phyloP scores from a whole-genome alignment of 2,113 vertebrate genomes.

The Zeus faber region DNA sequence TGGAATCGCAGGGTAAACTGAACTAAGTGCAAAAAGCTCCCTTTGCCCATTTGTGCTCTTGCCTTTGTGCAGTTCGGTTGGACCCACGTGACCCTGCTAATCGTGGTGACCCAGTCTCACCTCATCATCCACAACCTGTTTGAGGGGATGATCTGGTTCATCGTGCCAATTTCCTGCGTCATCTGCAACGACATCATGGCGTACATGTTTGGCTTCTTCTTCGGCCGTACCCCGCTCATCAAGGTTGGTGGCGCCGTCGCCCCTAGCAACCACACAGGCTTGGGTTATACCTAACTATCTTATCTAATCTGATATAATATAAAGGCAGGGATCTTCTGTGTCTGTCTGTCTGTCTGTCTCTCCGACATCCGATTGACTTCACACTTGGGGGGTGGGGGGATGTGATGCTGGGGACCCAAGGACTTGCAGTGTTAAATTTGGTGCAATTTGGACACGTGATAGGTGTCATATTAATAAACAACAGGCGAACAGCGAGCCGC shows the following conservation, averaged over 20 bases:
- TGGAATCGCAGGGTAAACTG: too few species aligned
- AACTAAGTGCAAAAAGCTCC: too few species aligned
- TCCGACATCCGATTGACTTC: too few species aligned
- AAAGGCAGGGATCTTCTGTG: too few species aligned
- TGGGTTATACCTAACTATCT: background rate
- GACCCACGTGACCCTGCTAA: slow-evolving; percentile 96
- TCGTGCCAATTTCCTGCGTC: slow-evolving; percentile 96
- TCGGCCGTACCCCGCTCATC: slow-evolving; percentile 94
- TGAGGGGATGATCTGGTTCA: slow-evolving; percentile 99
- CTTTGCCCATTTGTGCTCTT: background rate
- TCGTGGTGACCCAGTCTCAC: slow-evolving; percentile 97
- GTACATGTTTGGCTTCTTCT: slow-evolving; percentile 99
- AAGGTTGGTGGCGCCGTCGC: slow-evolving; percentile 80
- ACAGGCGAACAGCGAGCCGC: too few species aligned
- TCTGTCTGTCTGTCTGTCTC: too few species aligned
- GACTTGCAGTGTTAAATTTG: too few species aligned
- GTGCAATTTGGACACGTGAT: too few species aligned
- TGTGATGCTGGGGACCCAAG: too few species aligned
- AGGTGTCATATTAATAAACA: too few species aligned
- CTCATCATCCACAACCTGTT: slow-evolving; percentile 98
- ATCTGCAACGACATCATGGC: slow-evolving; percentile 99
- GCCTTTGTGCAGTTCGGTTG: slow-evolving; percentile 86
- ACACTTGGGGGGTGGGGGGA: too few species aligned
- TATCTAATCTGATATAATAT: too few species aligned
- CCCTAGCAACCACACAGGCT: background rate